A percentile compares a stretch with the other conserved stretches of the same genome.
phyloP scores from a whole-genome alignment of 2,797 vertebrate species.

The Thamnophis elegans region DNA sequence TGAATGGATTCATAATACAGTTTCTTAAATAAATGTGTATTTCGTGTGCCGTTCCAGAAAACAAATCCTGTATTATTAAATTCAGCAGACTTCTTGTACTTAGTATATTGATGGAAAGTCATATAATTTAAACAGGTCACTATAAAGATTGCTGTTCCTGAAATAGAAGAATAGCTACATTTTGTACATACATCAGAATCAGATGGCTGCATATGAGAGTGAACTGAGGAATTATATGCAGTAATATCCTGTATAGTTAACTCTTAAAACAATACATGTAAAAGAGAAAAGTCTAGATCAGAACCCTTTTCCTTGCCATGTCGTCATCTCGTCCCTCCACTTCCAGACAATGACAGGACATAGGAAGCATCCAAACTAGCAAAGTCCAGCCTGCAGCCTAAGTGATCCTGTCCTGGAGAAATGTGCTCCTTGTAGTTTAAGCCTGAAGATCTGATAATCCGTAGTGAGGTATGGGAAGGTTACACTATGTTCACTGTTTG shows the following conservation, averaged over 20 bases:
- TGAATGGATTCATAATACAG: background rate
- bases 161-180: background rate
- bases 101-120: background rate
- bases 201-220: background rate
- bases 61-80: background rate
- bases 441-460: background rate
- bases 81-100: background rate
- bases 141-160: background rate
- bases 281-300: background rate
- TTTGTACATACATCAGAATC: background rate
- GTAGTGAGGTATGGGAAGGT: background rate
- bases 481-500: background rate
- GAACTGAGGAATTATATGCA: background rate
- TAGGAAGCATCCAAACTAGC: background rate
- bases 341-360: background rate
- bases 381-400: background rate
- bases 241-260: background rate
- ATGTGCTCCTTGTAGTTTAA: background rate
- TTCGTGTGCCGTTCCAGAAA: background rate
- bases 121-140: background rate
- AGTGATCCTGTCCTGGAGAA: background rate
- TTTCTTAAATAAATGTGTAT: background rate
- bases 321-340: accelerated
- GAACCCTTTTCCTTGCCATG: background rate
- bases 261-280: background rate